Evolutionary conservation across 2,113 vertebrate genomes (phyloP).

Genomic region (Phyllopteryx taeniolatus): DNA sequence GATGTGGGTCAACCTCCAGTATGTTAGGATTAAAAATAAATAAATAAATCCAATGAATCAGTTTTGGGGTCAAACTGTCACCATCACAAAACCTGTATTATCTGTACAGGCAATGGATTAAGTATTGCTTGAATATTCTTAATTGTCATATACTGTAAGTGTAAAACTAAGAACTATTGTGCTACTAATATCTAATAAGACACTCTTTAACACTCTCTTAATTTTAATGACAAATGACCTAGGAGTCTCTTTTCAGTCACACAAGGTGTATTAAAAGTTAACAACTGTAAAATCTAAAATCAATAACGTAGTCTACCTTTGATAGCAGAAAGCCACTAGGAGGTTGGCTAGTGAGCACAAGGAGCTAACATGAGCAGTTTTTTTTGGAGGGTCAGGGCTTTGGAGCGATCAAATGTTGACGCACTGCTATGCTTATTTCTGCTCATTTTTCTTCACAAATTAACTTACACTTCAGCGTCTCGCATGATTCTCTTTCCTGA

Average conservation of each 20-base stretch:
- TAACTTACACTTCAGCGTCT: conserved; percentile 22
- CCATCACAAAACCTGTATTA: background rate
- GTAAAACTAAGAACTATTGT: background rate
- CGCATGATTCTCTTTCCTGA: conserved; percentile 47
- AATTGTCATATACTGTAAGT: background rate
- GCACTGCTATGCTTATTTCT: conserved; percentile 20
- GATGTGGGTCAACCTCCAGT: background rate
- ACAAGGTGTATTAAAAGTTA: background rate
- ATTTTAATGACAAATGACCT: background rate
- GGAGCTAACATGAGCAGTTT: too few species aligned
- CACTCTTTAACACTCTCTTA: background rate
- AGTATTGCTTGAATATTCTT: background rate
- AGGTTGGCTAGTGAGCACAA: background rate
- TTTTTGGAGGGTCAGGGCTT: background rate
- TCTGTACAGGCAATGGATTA: background rate
- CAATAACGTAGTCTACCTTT: background rate
- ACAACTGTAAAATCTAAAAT: background rate
- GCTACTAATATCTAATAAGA: too few species aligned
- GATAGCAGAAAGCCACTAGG: background rate
- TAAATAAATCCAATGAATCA: background rate
- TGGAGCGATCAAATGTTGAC: background rate
- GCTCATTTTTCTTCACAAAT: conserved; percentile 1
- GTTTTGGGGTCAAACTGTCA: too few species aligned
- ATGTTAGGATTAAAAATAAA: background rate
- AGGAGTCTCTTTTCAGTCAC: background rate